Evolutionary conservation across 2,888 invertebrate genomes (phyloP).

Genomic region (Zhuqinia jingwanae): DNA sequence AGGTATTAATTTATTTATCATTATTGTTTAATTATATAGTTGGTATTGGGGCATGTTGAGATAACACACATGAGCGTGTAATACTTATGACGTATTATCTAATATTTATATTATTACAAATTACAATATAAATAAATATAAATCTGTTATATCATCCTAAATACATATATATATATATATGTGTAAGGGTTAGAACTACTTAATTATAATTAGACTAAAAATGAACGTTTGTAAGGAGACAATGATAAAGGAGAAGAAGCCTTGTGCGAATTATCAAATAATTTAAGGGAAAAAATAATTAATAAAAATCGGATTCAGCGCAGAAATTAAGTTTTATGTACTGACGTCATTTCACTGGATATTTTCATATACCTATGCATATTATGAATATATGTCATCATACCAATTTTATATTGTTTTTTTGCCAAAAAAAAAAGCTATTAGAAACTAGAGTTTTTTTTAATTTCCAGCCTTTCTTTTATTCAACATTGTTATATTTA

Average conservation of each 20-base stretch:
- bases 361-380: too few relatives aligned
- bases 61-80: not conserved
- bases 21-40: not conserved
- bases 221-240: conserved; percentile 46
- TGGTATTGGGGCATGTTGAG: not conserved
- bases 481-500: too few relatives aligned
- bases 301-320: conserved; percentile 54
- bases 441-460: too few relatives aligned
- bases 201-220: not conserved
- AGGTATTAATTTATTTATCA: not conserved
- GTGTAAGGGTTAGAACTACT: not conserved
- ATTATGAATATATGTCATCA: too few relatives aligned
- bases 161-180: not conserved
- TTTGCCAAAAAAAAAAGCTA: too few relatives aligned
- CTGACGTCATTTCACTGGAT: not conserved
- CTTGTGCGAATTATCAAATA: conserved; percentile 61
- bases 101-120: too few relatives aligned
- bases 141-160: not conserved
- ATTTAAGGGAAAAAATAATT: conserved; percentile 36
- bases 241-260: conserved; percentile 47
- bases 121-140: too few relatives aligned
- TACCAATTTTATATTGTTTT: too few relatives aligned
- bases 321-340: conserved; percentile 28
- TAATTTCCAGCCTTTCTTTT: too few relatives aligned
- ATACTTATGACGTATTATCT: too few relatives aligned